These are phyloP conservation scores for Fissipunctia ypsillon DNA, from an alignment of 2,888 invertebrate genomes.

Conservation along the genomic window DNA sequence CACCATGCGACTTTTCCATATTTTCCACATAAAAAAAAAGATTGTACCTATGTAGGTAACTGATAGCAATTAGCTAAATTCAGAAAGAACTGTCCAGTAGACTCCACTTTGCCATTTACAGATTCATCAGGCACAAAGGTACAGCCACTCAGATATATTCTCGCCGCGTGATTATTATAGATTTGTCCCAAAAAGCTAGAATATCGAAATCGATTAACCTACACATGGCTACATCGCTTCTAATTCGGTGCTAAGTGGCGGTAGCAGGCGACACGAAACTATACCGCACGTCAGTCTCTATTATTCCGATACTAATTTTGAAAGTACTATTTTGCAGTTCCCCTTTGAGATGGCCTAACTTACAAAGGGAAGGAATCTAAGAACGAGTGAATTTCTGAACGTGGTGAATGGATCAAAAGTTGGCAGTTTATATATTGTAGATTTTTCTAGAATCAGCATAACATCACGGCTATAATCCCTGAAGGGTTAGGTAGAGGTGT, in stretches of 20 bases:
- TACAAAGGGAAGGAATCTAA: not conserved
- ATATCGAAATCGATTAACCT: constrained; percentile 64
- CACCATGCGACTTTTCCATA: no score
- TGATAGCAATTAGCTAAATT: not conserved
- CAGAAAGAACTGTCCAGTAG: not conserved
- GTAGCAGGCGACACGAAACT: constrained; percentile 39
- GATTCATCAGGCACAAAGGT: not conserved
- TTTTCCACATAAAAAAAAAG: not conserved
- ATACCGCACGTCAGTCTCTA: constrained; percentile 32
- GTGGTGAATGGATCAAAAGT: no score
- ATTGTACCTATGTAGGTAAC: not conserved
- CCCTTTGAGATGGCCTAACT: constrained; percentile 11
- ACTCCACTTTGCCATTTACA: constrained; percentile 2
- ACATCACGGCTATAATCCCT: not conserved
- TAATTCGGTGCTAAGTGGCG: constrained; percentile 48
- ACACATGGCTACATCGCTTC: constrained; percentile 42
- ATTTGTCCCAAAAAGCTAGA: constrained; percentile 53
- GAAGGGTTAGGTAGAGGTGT: not conserved
- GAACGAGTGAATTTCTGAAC: not conserved
- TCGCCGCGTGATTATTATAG: constrained; percentile 33
- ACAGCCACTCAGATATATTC: constrained; percentile 32
- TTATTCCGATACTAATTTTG: constrained; percentile 36
- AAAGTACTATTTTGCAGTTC: constrained; percentile 22
- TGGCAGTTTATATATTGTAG: not conserved
- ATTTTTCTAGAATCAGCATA: not conserved